A percentile compares a stretch with the other conserved stretches of the same genome.
Conservation (phyloP, 2,888 invertebrate genomes). For the Drosophila fungiperda region DNA sequence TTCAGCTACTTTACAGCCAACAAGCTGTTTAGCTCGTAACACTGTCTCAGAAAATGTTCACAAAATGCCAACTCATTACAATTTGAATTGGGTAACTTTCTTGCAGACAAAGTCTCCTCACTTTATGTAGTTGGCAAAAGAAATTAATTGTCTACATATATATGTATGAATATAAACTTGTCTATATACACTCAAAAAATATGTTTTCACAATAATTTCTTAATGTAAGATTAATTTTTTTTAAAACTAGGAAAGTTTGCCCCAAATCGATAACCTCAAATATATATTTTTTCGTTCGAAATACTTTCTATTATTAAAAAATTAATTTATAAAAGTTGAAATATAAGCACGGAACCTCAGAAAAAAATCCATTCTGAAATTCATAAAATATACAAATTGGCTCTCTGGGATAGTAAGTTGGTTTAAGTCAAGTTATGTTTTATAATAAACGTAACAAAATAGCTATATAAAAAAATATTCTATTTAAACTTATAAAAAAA, state of each 20-base stretch:
- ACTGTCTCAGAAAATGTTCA: slow-evolving; percentile 55
- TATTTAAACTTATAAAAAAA: fast-evolving
- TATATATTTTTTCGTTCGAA: not conserved
- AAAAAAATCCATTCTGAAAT: not conserved
- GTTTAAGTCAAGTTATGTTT: not conserved
- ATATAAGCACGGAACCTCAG: not conserved
- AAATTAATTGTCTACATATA: slow-evolving; percentile 53
- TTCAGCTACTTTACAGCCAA: slow-evolving; percentile 72
- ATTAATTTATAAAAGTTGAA: not conserved
- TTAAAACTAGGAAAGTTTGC: not conserved
- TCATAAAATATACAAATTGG: not conserved
- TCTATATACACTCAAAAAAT: not conserved
- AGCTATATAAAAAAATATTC: not conserved
- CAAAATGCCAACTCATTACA: slow-evolving; percentile 78
- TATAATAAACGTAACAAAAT: not conserved
- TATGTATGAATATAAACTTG: not conserved
- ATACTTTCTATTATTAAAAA: not conserved
- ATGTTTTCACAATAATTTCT: no score
- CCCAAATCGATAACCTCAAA: not conserved
- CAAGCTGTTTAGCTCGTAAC: slow-evolving; percentile 22
- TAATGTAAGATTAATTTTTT: not conserved
- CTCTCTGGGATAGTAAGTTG: not conserved
- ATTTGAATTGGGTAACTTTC: slow-evolving; percentile 65
- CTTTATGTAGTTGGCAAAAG: slow-evolving; percentile 25
- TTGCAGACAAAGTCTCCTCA: slow-evolving; percentile 37